A percentile compares a stretch with the other conserved stretches of the same genome.
Evolutionary conservation across 2,888 invertebrate species (phyloP).

Genomic region (Eustalomyia histrio): DNA sequence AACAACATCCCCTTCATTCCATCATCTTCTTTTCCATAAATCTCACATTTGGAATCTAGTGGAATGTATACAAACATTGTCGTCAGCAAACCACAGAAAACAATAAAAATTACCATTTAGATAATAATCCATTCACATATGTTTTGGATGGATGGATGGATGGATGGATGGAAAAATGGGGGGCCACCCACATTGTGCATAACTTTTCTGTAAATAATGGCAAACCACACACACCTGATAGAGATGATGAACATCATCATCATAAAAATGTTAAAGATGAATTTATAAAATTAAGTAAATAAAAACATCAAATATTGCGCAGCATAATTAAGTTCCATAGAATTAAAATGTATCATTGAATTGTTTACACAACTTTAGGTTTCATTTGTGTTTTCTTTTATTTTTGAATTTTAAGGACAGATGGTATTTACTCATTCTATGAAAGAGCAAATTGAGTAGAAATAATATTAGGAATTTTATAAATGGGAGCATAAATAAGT

Average conservation of each 20-base stretch:
- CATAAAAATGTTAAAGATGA: slow-evolving; percentile 11
- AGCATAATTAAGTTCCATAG: slow-evolving; percentile 57
- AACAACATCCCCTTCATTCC: slow-evolving; percentile 20
- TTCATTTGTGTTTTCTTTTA: neutral
- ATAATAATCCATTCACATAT: slow-evolving; percentile 51
- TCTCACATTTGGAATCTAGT: slow-evolving; percentile 23
- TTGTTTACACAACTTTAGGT: slow-evolving; percentile 25
- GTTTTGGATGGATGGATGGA: neutral
- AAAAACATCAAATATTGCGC: slow-evolving; percentile 42
- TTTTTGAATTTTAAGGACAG: slow-evolving; percentile 1
- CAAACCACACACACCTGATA: slow-evolving; percentile 62
- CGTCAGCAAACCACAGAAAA: slow-evolving; percentile 57
- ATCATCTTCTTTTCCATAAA: neutral
- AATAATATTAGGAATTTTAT: neutral
- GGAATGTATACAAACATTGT: slow-evolving; percentile 52
- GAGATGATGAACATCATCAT: slow-evolving; percentile 15
- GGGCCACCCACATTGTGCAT: slow-evolving; percentile 57
- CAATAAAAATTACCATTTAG: slow-evolving; percentile 60
- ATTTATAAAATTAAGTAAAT: neutral
- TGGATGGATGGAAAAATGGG: neutral
- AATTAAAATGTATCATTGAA: slow-evolving; percentile 19
- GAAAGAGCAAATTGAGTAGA: neutral
- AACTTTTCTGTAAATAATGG: slow-evolving; percentile 53
- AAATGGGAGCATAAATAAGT: neutral
- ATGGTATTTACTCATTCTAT: neutral